Evolutionary conservation across 1,140 invertebrate species (phyloP), one percentile per base, ranked within the genome.

Genomic region (Scaptomyza montana): DNA sequence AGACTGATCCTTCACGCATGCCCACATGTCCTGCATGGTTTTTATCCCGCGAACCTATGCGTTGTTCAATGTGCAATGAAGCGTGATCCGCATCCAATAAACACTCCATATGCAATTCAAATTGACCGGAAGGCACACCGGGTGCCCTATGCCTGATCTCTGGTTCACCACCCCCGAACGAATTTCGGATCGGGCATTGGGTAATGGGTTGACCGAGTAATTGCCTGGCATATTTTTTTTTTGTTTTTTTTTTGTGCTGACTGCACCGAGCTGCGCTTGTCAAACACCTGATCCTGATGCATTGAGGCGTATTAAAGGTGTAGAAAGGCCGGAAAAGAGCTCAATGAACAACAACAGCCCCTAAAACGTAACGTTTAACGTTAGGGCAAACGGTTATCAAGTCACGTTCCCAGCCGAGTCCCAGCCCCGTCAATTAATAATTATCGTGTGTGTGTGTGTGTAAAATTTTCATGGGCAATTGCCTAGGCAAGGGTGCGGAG

Each of bases 301-400:
- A 89, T 78, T 89, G 56, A 80, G 78, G 80, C 85, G 74, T 89
- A 80, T 89, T 85, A 89, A 89, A 89, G 85, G 85, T 89, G 85
- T 89, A 85, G 74, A 89, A 89, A 89, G 72, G 77, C 76, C 84
- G 84, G 84, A 89, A 87, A 36, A 78, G 50, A 25, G n/a, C 21
- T 12, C 13, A 5, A n/a, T 9, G 54, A 77, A 36, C 8, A 36
- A 36, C 33, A 36, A 56, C 54, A 55, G 49, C 50, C 56, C 68
- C 70, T 60, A 66, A 61, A 67, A 54, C 33, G 21, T 4, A 16
- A 33, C 30, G 59, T 28, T 36, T 55, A 43, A 46, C 59, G 50
- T 71, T 75, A 71, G 47, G 55, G 50, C 30, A 54, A 36, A 62
- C 55, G 41, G 21, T 43, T 28, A 21, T 28, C 50, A 33, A 62